Evolutionary conservation across 2,113 vertebrate species (phyloP).

Genomic region (Gorsachius goisagi): DNA sequence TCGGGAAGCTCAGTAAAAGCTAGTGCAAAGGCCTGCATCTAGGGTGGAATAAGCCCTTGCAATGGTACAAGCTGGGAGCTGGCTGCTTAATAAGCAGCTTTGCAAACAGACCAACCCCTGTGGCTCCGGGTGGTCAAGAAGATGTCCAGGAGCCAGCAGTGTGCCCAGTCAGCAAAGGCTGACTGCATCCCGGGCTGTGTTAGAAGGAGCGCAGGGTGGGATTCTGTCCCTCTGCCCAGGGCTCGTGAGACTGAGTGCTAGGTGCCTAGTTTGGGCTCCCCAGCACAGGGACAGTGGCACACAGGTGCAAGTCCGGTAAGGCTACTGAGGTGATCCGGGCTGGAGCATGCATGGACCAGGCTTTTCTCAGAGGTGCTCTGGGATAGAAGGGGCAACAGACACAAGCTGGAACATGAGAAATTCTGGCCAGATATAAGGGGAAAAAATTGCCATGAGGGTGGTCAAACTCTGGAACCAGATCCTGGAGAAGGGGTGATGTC

Average conservation of each 20-base stretch:
- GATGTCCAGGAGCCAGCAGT: not conserved
- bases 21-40: not conserved
- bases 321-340: not conserved
- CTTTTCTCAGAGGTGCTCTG: not conserved
- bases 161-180: not conserved
- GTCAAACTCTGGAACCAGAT: not conserved
- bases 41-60: not conserved
- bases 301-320: not conserved
- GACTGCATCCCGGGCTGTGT: not conserved
- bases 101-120: not conserved
- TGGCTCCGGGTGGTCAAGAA: not conserved
- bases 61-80: not conserved
- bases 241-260: rapidly evolving
- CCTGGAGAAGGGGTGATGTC: not conserved
- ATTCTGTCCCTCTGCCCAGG: not conserved
- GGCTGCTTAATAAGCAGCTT: not conserved
- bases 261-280: not conserved
- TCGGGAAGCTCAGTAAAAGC: not conserved
- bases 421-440: not conserved
- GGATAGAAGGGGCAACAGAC: not conserved
- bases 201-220: not conserved
- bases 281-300: not conserved
- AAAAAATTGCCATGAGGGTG: not conserved
- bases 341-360: not conserved
- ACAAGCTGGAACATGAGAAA: not conserved